phyloP scores from a whole-genome alignment of 2,888 invertebrate species.

The Tetropium fuscum region DNA sequence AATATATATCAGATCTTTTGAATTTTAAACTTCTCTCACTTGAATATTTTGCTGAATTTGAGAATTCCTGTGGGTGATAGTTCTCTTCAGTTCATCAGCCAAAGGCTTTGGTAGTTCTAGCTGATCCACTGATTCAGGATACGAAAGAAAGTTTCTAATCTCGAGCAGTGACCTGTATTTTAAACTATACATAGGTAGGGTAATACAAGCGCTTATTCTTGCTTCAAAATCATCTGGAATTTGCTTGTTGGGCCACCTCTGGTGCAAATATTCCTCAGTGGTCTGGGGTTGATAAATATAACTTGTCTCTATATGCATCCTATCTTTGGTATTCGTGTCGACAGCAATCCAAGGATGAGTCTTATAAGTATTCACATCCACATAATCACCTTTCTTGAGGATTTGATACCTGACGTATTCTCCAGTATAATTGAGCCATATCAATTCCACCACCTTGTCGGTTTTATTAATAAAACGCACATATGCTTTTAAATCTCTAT shows the following conservation, averaged over 20 bases:
- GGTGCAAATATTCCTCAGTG: conserved; percentile 51
- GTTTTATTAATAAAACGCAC: conserved; percentile 75
- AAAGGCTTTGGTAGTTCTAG: conserved; percentile 67
- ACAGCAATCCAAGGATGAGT: conserved; percentile 90
- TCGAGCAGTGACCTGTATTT: conserved; percentile 66
- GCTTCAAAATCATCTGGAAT: conserved; percentile 46
- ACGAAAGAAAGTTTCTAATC: conserved; percentile 63
- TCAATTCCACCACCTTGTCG: conserved; percentile 69
- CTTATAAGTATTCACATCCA: conserved; percentile 80
- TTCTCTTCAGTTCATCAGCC: conserved; percentile 61
- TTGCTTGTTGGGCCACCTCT: conserved; percentile 39
- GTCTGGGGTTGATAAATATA: conserved; percentile 66
- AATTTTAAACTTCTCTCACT: no score
- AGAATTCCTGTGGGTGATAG: conserved; percentile 42
- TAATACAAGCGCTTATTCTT: conserved; percentile 67
- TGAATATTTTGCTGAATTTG: conserved; percentile 11
- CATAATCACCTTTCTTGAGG: conserved; percentile 68
- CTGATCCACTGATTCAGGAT: conserved; percentile 58
- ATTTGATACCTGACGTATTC: conserved; percentile 71
- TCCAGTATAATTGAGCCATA: conserved; percentile 85
- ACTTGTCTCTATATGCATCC: conserved; percentile 70
- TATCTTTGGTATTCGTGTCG: conserved; percentile 77
- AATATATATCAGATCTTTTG: no score
- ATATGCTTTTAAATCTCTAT: conserved; percentile 65
- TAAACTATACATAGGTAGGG: conserved; percentile 68